Percentiles rank a stretch among this genome's conserved stretches.
phyloP scores from a whole-genome alignment of 2,113 vertebrate species.

The Cryptomyrus ogoouensis region DNA sequence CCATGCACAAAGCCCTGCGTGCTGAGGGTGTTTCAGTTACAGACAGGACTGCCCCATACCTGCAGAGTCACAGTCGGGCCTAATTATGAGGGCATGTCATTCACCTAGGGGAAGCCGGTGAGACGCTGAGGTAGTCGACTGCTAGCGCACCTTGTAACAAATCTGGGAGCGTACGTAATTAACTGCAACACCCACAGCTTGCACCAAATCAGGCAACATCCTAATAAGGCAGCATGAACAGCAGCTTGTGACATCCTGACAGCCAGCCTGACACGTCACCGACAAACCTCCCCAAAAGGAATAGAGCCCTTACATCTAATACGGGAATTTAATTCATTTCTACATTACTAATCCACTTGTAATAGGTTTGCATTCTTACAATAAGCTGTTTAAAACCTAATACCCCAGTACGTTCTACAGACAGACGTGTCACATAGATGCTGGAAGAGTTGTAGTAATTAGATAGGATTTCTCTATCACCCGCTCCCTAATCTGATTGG shows the following conservation, averaged over 20 bases:
- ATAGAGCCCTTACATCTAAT: background rate
- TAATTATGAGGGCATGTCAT: background rate
- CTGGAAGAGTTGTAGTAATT: conserved; percentile 12
- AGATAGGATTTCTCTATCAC: conserved; percentile 24
- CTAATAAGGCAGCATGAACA: background rate
- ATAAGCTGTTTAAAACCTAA: conserved; percentile 43
- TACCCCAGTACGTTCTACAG: conserved; percentile 40
- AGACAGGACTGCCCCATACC: background rate
- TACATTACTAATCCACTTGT: conserved; percentile 31
- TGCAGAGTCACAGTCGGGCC: background rate
- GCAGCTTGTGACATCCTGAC: background rate
- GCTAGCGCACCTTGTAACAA: background rate
- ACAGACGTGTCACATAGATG: conserved; percentile 36
- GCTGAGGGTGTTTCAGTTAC: background rate
- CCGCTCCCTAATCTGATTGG: conserved; percentile 36
- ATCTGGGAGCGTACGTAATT: background rate
- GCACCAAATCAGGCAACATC: background rate
- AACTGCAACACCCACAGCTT: background rate
- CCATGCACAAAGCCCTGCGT: background rate
- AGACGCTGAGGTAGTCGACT: background rate
- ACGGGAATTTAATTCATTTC: conserved; percentile 31
- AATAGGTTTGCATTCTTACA: conserved; percentile 25
- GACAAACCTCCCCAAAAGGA: background rate
- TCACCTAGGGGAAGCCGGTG: background rate
- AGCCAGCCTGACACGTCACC: background rate